Evolutionary conservation across 2,888 invertebrate genomes (phyloP).

Genomic region (Ametastegia equiseti): DNA sequence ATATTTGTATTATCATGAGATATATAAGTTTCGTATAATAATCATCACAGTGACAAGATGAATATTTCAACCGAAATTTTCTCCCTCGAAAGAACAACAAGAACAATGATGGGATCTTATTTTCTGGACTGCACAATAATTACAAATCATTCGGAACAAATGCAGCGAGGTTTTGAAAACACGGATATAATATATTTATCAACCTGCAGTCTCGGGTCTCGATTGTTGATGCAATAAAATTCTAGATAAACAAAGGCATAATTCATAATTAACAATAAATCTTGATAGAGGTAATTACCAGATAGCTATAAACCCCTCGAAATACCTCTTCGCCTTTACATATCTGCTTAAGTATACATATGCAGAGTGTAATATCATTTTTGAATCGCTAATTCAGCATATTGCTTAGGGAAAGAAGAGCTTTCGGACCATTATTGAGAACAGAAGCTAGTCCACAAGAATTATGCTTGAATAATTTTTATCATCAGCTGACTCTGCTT

Average conservation of each 20-base stretch:
- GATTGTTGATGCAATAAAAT: background rate
- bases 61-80: too few relatives aligned
- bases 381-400: background rate
- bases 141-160: too few relatives aligned
- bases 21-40: background rate
- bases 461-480: conserved; percentile 41
- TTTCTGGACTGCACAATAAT: too few relatives aligned
- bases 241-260: background rate
- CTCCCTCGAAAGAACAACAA: too few relatives aligned
- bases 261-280: background rate
- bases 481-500: conserved; percentile 24
- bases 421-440: background rate
- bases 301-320: background rate
- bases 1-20: too few relatives aligned
- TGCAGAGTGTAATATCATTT: too few relatives aligned
- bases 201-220: background rate
- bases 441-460: conserved; percentile 34
- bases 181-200: background rate
- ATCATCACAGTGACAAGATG: too few relatives aligned
- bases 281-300: background rate
- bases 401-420: background rate
- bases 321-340: too few relatives aligned
- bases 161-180: background rate
- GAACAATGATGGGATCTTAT: too few relatives aligned
- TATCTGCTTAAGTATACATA: background rate